phyloP scores from a whole-genome alignment of 2,888 invertebrate genomes.

The Drosophila peninsularis region DNA sequence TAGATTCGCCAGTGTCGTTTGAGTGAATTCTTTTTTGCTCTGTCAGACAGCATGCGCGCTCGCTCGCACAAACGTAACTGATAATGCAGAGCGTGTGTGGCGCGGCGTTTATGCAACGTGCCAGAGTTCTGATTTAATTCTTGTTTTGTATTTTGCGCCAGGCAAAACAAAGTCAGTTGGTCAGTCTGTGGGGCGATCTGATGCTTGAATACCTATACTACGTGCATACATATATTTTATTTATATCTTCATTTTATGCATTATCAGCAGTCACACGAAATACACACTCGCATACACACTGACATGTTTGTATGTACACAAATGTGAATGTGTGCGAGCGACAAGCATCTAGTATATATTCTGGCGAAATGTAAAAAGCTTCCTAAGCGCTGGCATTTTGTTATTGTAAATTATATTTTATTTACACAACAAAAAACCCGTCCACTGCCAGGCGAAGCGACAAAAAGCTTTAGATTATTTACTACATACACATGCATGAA shows the following conservation, averaged over 20 bases:
- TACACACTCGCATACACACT: constrained; percentile 20
- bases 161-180: constrained; percentile 18
- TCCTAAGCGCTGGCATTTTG: constrained; percentile 45
- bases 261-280: constrained; percentile 21
- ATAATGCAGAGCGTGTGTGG: constrained; percentile 42
- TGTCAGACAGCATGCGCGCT: constrained; percentile 14
- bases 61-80: constrained; percentile 11
- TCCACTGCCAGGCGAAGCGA: constrained; percentile 17
- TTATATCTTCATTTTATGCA: constrained; percentile 26
- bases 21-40: constrained; percentile 5
- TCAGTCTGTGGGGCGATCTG: constrained; percentile 14
- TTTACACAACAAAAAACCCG: constrained; percentile 62
- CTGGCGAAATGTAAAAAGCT: constrained; percentile 77
- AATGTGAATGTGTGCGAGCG: neutral
- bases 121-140: constrained; percentile 22
- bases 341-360: constrained; percentile 60
- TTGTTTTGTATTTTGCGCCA: constrained; percentile 1
- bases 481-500: constrained; percentile 32
- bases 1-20: constrained; percentile 12
- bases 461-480: constrained; percentile 67
- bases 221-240: neutral
- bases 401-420: constrained; percentile 67
- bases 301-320: neutral
- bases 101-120: constrained; percentile 39
- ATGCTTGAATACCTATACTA: constrained; percentile 1